phyloP scores from a whole-genome alignment of 2,888 invertebrate genomes.

The Erebia ligea region DNA sequence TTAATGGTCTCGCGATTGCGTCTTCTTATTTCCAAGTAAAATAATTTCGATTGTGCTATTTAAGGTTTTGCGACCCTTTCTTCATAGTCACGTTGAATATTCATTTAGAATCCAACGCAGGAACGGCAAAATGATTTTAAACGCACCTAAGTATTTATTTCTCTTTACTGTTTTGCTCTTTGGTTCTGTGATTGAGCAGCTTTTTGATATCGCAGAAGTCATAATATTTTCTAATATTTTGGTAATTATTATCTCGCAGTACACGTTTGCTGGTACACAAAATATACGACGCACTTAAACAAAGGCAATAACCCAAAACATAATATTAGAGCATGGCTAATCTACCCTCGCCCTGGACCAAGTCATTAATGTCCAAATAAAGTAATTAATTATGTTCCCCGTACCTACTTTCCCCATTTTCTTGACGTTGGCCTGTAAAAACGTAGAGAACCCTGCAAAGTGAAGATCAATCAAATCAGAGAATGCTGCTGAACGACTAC shows the following conservation, averaged over 20 bases:
- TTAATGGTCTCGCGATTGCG: slow-evolving; percentile 71
- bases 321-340: slow-evolving; percentile 55
- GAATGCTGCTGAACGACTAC: slow-evolving; percentile 64
- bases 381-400: slow-evolving; percentile 79
- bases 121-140: slow-evolving; percentile 71
- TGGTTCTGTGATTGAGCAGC: slow-evolving; percentile 55
- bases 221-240: not conserved
- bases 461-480: slow-evolving; percentile 79
- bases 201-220: not conserved
- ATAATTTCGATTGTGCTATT: slow-evolving; percentile 65
- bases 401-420: slow-evolving; percentile 71
- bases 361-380: slow-evolving; percentile 82
- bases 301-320: slow-evolving; percentile 28
- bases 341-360: slow-evolving; percentile 74
- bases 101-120: slow-evolving; percentile 77
- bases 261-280: slow-evolving; percentile 40
- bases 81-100: slow-evolving; percentile 76
- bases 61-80: slow-evolving; percentile 63
- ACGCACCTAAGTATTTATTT: slow-evolving; percentile 51
- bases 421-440: slow-evolving; percentile 72
- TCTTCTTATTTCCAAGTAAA: slow-evolving; percentile 65
- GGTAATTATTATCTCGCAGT: not conserved
- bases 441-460: slow-evolving; percentile 62
- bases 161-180: slow-evolving; percentile 59
- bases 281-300: slow-evolving; percentile 36